Evolutionary conservation across 37 sponge, comb jelly and placozoan genomes (phyloP), one percentile per base, ranked within the genome.

Genomic region (Oscarella lobularis): DNA sequence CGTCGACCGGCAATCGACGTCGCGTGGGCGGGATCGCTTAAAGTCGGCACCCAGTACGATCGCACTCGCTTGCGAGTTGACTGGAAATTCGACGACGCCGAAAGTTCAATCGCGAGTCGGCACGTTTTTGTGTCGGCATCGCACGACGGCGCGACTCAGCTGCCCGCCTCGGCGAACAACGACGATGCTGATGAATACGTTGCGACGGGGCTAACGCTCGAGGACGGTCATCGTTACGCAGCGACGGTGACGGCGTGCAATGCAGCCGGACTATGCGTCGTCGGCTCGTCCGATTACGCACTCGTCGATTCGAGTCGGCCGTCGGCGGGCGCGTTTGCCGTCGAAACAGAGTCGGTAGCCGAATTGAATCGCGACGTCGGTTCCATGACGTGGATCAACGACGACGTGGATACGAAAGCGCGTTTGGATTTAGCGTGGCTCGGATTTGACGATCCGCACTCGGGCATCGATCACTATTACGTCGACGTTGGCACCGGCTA

Each of bases 241-340:
- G 81, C 75, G 9, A 2, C 35, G 2, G 74, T 89, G 31, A 83
- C 74, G 31, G 85, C 75, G 3, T 93, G 94, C 67, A 78, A 81
- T 66, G 66, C 35, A 38, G 82, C 82, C 34, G 85, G 80, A 14
- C 71, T 83, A 27, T 93, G 94, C 39, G 36, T 72, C 0, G 31
- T 70, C 20, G 31, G 36, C 33, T 39, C 32, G 6, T 65, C 83
- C 2, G 31, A 31, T 72, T 37, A 39, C 2, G 80, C 86, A 4
- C 83, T 93, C 1, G 72, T 93, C 1, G 94, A 93, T 65, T 86
- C 87, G 31, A 79, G 85, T 9, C 89, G 83, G 33, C 94, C 94
- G 34, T 85, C 80, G 66, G 89, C 85, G 41, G 94, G 94, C 6
- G 84, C 75, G 39, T 92, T 92, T 85, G 88, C 86, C 6, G 84